Evolutionary conservation across 2,888 invertebrate species (phyloP).

Genomic region (Monopis laevigella): DNA sequence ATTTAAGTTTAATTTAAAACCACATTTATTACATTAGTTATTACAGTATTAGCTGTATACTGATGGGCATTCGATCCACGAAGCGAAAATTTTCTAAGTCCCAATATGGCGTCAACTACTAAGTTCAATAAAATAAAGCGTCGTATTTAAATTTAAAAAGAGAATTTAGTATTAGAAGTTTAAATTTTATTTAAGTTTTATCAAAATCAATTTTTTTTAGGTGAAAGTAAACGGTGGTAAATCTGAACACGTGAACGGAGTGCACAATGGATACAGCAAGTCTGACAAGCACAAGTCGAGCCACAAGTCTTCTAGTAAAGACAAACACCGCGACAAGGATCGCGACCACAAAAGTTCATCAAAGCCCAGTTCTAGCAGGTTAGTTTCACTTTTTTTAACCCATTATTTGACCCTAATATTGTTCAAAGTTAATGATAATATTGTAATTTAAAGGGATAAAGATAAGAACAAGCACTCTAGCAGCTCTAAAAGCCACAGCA

Average conservation of each 20-base stretch:
- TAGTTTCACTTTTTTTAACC: conserved; percentile 24
- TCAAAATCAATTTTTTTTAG: conserved; percentile 26
- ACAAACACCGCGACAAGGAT: conserved; percentile 75
- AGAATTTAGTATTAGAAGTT: conserved; percentile 8
- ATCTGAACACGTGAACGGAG: conserved; percentile 77
- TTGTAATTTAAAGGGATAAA: conserved; percentile 32
- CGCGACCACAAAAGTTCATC: conserved; percentile 67
- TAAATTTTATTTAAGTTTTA: conserved; percentile 6
- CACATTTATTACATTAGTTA: conserved; percentile 16
- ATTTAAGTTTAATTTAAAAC: conserved; percentile 21
- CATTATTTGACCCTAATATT: conserved; percentile 19
- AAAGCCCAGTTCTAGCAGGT: conserved; percentile 49
- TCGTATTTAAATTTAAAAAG: conserved; percentile 25
- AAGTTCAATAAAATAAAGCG: conserved; percentile 69
- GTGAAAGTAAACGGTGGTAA: conserved; percentile 64
- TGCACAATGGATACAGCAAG: conserved; percentile 78
- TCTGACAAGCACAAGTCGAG: conserved; percentile 67
- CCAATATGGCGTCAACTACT: conserved; percentile 88
- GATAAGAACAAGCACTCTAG: conserved; percentile 65
- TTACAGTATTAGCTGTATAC: conserved; percentile 38
- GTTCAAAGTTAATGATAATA: neutral
- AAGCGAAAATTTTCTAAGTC: conserved; percentile 75
- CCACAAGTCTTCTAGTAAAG: conserved; percentile 75
- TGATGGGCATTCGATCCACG: conserved; percentile 55
- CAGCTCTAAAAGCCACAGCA: conserved; percentile 63